phyloP scores from a whole-genome alignment of 2,113 vertebrate genomes.

The Takifugu bimaculatus region DNA sequence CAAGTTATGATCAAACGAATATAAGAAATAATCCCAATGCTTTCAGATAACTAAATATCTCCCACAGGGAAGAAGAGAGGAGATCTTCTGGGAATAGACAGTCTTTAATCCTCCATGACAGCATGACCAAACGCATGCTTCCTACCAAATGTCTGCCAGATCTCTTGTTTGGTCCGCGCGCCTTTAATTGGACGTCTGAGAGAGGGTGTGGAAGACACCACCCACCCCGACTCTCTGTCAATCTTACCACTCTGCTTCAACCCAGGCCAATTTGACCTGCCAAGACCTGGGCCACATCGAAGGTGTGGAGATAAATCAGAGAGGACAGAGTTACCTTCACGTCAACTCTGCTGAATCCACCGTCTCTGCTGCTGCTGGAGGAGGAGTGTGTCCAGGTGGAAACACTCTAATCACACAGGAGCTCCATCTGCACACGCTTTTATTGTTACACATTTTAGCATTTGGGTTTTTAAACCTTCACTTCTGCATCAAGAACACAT shows the following conservation, averaged over 20 bases:
- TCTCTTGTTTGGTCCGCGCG: constrained; percentile 19
- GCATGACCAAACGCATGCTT: constrained; percentile 19
- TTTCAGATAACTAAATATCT: no score
- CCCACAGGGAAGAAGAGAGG: no score
- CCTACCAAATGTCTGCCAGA: constrained; percentile 32
- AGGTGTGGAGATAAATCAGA: constrained; percentile 63
- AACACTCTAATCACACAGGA: background rate
- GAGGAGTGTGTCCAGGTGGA: constrained; percentile 16
- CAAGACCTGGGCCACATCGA: constrained; percentile 42
- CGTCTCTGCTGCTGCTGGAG: constrained; percentile 24
- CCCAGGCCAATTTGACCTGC: constrained; percentile 65
- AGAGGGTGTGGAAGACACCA: constrained; percentile 49
- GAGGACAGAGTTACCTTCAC: constrained; percentile 55
- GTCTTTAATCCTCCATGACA: constrained; percentile 29
- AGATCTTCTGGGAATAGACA: constrained; percentile 7
- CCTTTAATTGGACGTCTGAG: constrained; percentile 59
- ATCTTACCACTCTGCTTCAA: constrained; percentile 51
- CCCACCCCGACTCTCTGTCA: constrained; percentile 52
- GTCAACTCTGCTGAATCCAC: constrained; percentile 48
- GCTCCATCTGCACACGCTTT: background rate
- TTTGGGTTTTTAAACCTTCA: no score
- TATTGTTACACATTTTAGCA: background rate
- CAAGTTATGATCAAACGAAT: no score
- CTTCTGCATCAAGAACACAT: no score
- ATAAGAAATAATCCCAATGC: no score